Percentiles rank a stretch among this genome's conserved stretches.
Conservation (phyloP, 2,888 invertebrate species). For the Quadriops clusia region DNA sequence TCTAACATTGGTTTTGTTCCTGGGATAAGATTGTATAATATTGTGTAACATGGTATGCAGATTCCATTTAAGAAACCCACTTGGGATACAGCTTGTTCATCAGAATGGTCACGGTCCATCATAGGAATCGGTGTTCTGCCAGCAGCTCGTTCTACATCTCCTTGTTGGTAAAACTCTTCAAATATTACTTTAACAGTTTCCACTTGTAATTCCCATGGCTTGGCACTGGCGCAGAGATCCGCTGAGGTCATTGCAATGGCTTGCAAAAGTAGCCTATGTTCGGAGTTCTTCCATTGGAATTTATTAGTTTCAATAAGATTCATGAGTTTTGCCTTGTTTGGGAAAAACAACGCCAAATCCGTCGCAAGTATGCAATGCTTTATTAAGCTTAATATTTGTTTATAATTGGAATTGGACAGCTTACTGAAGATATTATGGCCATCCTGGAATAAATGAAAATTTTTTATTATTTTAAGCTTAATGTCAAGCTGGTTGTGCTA, state of each 20-base stretch:
- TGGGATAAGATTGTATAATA: conserved; percentile 56
- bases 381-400: conserved; percentile 61
- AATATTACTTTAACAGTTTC: conserved; percentile 70
- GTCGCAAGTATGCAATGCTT: conserved; percentile 78
- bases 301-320: conserved; percentile 39
- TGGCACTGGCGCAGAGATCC: conserved; percentile 72
- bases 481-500: neutral
- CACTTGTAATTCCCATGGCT: conserved; percentile 72
- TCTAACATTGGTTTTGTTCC: conserved; percentile 55
- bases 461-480: conserved; percentile 1
- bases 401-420: conserved; percentile 59
- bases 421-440: conserved; percentile 77
- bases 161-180: conserved; percentile 70
- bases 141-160: conserved; percentile 34
- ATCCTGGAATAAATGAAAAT: conserved; percentile 46
- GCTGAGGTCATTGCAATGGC: conserved; percentile 76
- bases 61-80: conserved; percentile 72
- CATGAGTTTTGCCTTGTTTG: conserved; percentile 54
- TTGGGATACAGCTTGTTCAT: conserved; percentile 66
- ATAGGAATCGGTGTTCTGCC: conserved; percentile 65
- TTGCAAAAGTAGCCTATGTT: conserved; percentile 59
- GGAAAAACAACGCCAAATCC: conserved; percentile 70
- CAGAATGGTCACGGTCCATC: conserved; percentile 51
- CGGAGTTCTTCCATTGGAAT: conserved; percentile 53
- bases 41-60: conserved; percentile 68